Evolutionary conservation across 37 sponge, comb jelly and placozoan genomes (phyloP), one percentile per base, ranked within the genome.

Genomic region (Amphimedon queenslandica): DNA sequence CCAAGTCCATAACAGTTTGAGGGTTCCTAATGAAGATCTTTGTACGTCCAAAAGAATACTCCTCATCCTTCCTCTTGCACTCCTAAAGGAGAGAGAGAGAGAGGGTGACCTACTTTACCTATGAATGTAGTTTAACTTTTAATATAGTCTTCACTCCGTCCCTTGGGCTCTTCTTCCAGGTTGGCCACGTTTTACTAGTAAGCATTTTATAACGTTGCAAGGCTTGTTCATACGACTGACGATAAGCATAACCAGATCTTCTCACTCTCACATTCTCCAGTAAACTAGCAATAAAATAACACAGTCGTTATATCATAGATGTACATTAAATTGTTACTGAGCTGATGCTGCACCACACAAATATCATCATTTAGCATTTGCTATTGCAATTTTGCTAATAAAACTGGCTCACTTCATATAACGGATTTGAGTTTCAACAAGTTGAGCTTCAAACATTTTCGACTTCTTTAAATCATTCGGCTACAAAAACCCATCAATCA

Each of bases 1-100:
- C 94, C 58, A 93, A 27, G 18, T 82, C 84, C 74, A 93, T 90
- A 70, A 93, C 92, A 28, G 87, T 93, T 23, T 33, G 72, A 4
- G 94, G 87, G 36, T 75, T 77, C 21, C 87, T 51, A 39, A 93
- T 90, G 77, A 93, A 93, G 58, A 93, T 36, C 73, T 93, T 93
- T 10, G 94, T 78, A 1, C 90, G 75, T 0, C 94, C 94, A 71
- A 63, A 81, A 6, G 90, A 11, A 72, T 65, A 86, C 24, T 93
- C 90, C 28, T 29, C 71, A 37, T 40, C 51, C 5, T 11, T 10
- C 53, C 67, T 82, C 42, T 55, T n/a, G 24, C 72, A 78, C 0
- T 77, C 70, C 93, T 91, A 47, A 47, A 47, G 53, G 53, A 13
- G 53, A 18, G 53, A 47, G 13, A 13, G 53, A 13, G 13, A 13